A percentile compares a stretch with the other conserved stretches of the same genome.
Evolutionary conservation across 2,888 invertebrate species (phyloP).

Genomic region (Erebia palarica): DNA sequence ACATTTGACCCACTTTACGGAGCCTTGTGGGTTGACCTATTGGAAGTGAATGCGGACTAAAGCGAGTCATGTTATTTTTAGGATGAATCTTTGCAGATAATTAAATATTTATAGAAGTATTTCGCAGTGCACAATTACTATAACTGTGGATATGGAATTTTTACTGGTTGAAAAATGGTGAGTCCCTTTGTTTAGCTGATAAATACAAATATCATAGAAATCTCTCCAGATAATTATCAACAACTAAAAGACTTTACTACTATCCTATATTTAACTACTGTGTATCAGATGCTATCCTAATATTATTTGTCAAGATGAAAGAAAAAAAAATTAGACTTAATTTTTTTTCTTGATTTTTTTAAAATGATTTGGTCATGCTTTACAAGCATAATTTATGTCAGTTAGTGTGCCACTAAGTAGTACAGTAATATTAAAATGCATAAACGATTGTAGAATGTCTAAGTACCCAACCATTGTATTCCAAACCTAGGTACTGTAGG

Average conservation of each 20-base stretch:
- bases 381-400: too few relatives aligned
- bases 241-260: background rate
- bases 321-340: too few relatives aligned
- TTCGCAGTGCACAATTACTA: slow-evolving; percentile 54
- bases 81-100: slow-evolving; percentile 79
- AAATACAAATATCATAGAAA: background rate
- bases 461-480: too few relatives aligned
- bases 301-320: too few relatives aligned
- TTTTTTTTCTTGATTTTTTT: too few relatives aligned
- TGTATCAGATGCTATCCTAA: too few relatives aligned
- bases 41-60: slow-evolving; percentile 73
- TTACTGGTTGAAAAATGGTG: slow-evolving; percentile 56
- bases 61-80: slow-evolving; percentile 76
- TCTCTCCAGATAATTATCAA: background rate
- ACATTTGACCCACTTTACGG: slow-evolving; percentile 77
- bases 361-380: too few relatives aligned
- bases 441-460: too few relatives aligned
- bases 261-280: too few relatives aligned
- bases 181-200: slow-evolving; percentile 76
- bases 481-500: too few relatives aligned
- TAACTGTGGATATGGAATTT: slow-evolving; percentile 52
- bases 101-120: slow-evolving; percentile 78
- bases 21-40: slow-evolving; percentile 79
- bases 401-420: too few relatives aligned
- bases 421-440: too few relatives aligned